These are phyloP conservation scores for Xyrichtys novacula DNA, from an alignment of 2,797 vertebrate species.

Conservation along the genomic window DNA sequence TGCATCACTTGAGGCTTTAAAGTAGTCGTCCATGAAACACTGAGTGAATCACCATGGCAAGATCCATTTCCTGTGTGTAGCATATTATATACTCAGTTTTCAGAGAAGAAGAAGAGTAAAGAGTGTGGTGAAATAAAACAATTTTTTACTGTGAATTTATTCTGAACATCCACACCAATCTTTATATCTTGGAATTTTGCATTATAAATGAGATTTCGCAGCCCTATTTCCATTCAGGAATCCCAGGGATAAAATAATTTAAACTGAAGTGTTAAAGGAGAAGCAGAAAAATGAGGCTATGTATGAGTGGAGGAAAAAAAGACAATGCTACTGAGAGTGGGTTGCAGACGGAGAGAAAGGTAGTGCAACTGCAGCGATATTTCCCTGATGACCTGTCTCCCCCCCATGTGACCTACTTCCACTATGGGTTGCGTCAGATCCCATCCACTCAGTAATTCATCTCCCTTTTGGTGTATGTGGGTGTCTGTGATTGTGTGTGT, in stretches of 20 bases:
- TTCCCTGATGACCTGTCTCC: slow-evolving; percentile 79
- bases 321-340: slow-evolving; percentile 29
- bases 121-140: too few relatives aligned
- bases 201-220: slow-evolving; percentile 3
- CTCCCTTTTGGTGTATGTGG: slow-evolving; percentile 59
- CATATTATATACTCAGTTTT: too few relatives aligned
- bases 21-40: too few relatives aligned
- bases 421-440: slow-evolving; percentile 78
- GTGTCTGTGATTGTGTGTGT: slow-evolving; percentile 15
- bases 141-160: background rate
- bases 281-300: slow-evolving; percentile 12
- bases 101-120: too few relatives aligned
- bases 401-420: slow-evolving; percentile 79
- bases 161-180: background rate
- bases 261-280: slow-evolving; percentile 8
- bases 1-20: too few relatives aligned
- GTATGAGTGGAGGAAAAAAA: slow-evolving; percentile 18
- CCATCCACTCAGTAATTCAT: slow-evolving; percentile 76
- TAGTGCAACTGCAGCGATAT: slow-evolving; percentile 69
- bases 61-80: too few relatives aligned
- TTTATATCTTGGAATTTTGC: background rate
- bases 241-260: slow-evolving; percentile 22
- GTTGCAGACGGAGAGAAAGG: slow-evolving; percentile 49
- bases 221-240: background rate
- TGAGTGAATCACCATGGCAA: too few relatives aligned